These are phyloP conservation scores for Nerophis ophidion DNA, from an alignment of 2,113 vertebrate genomes.

Conservation along the genomic window DNA sequence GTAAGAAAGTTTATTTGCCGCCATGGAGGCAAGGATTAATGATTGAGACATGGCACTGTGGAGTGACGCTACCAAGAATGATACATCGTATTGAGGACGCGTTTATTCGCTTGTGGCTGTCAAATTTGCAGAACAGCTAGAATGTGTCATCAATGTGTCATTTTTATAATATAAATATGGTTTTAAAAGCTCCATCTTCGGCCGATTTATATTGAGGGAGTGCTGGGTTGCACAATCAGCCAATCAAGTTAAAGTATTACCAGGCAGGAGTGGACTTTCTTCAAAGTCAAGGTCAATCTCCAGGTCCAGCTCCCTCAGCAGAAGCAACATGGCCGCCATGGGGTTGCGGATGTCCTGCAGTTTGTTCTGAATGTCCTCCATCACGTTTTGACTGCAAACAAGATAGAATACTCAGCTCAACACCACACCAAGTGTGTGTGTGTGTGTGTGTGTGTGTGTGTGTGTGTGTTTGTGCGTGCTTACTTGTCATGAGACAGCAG, in stretches of 20 bases:
- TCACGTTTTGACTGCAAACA: conserved; percentile 72
- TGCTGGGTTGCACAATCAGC: too few species aligned
- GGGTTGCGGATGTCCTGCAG: conserved; percentile 87
- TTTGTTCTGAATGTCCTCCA: conserved; percentile 87
- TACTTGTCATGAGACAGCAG: conserved; percentile 86
- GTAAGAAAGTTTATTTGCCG: too few species aligned
- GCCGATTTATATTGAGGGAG: too few species aligned
- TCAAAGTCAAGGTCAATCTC: conserved; percentile 79
- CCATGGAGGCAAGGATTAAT: too few species aligned
- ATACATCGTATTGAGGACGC: too few species aligned
- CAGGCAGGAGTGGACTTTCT: conserved; percentile 60
- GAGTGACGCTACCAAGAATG: too few species aligned
- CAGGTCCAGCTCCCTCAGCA: conserved; percentile 90
- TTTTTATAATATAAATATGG: too few species aligned
- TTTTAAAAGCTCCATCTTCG: too few species aligned
- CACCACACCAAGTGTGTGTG: neutral
- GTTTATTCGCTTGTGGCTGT: too few species aligned
- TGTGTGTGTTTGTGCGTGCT: neutral
- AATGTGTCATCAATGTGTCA: too few species aligned
- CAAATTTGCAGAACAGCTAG: too few species aligned
- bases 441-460: neutral
- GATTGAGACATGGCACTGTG: too few species aligned
- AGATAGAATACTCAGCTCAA: neutral
- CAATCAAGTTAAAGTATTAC: conserved; percentile 44
- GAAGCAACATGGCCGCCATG: conserved; percentile 73